These are phyloP conservation scores for Apostichopus californicus DNA, from an alignment of 35 echinoderm and acorn worm genomes.

Conservation along the genomic window DNA sequence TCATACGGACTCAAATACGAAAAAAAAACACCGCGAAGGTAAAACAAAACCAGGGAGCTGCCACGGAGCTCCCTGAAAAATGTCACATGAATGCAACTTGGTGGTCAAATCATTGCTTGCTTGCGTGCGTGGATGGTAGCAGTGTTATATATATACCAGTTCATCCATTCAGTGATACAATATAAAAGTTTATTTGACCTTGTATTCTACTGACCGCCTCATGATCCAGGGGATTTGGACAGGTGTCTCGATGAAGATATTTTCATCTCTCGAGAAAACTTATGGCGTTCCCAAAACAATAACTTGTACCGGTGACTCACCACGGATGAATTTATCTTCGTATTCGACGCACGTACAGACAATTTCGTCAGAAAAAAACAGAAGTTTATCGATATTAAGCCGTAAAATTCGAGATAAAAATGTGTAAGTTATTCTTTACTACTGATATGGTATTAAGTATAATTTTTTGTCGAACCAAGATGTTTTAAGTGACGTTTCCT, in stretches of 20 bases:
- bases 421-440: constrained; percentile 37
- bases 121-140: no score
- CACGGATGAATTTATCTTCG: neutral
- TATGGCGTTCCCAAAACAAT: constrained; percentile 14
- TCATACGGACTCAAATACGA: no score
- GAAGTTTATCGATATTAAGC: constrained; percentile 22
- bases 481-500: constrained; percentile 7
- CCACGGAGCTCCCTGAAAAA: no score
- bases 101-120: no score
- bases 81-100: no score
- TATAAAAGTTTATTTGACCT: neutral
- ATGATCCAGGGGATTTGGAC: neutral
- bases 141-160: no score
- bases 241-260: neutral
- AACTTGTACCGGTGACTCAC: neutral
- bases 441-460: neutral
- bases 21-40: no score
- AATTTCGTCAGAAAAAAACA: neutral
- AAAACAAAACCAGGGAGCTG: no score
- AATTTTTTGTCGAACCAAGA: neutral
- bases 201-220: constrained; percentile 1
- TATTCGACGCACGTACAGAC: neutral
- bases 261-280: neutral
- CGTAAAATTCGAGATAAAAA: constrained; percentile 44
- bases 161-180: neutral